These are phyloP conservation scores for Falco rusticolus DNA, from an alignment of 2,797 vertebrate species.

Conservation along the genomic window DNA sequence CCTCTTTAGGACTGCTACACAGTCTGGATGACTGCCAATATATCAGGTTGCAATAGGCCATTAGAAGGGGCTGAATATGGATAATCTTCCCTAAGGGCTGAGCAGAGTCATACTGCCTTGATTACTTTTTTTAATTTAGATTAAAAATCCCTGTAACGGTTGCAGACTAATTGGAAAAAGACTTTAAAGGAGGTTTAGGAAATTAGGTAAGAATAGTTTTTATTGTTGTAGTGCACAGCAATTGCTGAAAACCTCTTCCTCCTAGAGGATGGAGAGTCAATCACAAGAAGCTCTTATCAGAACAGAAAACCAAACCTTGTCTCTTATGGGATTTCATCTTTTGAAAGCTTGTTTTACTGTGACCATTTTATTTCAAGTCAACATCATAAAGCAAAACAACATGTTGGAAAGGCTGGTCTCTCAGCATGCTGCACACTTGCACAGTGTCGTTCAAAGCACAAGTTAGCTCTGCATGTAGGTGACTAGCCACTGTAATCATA, in stretches of 20 bases:
- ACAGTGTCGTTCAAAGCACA: background rate
- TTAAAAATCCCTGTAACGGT: constrained; percentile 59
- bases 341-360: constrained; percentile 6
- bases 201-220: constrained; percentile 64
- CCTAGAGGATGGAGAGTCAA: background rate
- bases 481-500: background rate
- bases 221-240: constrained; percentile 1
- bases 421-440: background rate
- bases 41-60: constrained; percentile 50
- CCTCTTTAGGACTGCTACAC: background rate
- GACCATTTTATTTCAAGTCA: background rate
- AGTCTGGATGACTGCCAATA: background rate
- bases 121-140: constrained; percentile 65
- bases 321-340: background rate
- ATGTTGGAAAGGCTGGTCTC: background rate
- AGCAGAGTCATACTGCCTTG: constrained; percentile 60
- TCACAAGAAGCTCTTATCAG: background rate
- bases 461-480: background rate
- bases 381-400: background rate
- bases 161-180: constrained; percentile 61
- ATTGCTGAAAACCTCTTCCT: constrained; percentile 15
- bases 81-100: constrained; percentile 58
- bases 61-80: constrained; percentile 51
- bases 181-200: constrained; percentile 58
- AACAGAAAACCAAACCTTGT: background rate